phyloP scores from a whole-genome alignment of 2,888 invertebrate genomes.

The Neoascia interrupta region DNA sequence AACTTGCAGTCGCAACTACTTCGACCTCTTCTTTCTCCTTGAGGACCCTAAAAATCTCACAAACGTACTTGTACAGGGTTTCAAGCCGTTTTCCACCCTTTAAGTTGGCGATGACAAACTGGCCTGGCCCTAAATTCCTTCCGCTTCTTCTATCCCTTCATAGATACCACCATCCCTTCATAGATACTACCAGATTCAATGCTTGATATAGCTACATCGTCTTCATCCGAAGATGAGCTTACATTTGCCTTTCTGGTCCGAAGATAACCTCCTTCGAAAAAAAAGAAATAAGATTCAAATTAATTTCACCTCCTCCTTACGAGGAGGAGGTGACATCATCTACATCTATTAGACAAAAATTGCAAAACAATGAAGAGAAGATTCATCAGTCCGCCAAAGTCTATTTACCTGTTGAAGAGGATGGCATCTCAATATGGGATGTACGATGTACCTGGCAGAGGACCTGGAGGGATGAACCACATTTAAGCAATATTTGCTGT shows the following conservation, averaged over 20 bases:
- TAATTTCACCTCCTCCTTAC: background rate
- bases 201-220: too few relatives aligned
- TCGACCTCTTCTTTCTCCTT: too few relatives aligned
- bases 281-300: background rate
- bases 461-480: background rate
- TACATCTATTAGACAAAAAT: background rate
- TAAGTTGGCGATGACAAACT: too few relatives aligned
- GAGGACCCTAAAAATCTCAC: too few relatives aligned
- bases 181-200: too few relatives aligned
- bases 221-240: constrained; percentile 16
- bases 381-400: background rate
- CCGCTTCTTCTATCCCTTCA: too few relatives aligned
- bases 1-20: too few relatives aligned
- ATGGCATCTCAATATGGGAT: background rate
- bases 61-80: too few relatives aligned
- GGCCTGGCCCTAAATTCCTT: too few relatives aligned
- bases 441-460: constrained; percentile 1
- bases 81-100: too few relatives aligned
- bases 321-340: background rate
- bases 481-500: background rate
- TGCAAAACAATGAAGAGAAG: background rate
- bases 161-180: too few relatives aligned
- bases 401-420: background rate
- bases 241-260: background rate
- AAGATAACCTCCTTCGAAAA: too few relatives aligned